A percentile compares a stretch with the other conserved stretches of the same genome.
phyloP scores from a whole-genome alignment of 92 coral and sea anemone genomes.

The Nematostella vectensis region DNA sequence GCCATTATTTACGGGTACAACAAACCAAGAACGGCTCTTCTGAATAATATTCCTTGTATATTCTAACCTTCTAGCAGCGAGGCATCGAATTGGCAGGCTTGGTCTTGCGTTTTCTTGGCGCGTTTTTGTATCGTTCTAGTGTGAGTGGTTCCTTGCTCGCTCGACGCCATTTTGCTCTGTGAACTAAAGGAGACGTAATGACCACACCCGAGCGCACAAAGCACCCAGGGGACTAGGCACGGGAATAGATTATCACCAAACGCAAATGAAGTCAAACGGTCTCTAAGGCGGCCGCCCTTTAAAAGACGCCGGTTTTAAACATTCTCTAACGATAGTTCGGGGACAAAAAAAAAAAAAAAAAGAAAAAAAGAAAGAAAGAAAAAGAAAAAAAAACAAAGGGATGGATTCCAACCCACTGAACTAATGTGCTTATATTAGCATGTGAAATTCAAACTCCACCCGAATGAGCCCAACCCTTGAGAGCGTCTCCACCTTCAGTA shows the following conservation, averaged over 20 bases:
- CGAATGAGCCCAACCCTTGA: too few relatives aligned
- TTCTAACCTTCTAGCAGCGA: conserved; percentile 88
- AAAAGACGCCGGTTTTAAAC: too few relatives aligned
- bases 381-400: too few relatives aligned
- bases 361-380: too few relatives aligned
- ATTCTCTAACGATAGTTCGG: too few relatives aligned
- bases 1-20: conserved; percentile 25
- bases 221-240: conserved; percentile 21
- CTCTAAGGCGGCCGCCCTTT: too few relatives aligned
- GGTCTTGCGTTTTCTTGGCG: conserved; percentile 95
- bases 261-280: too few relatives aligned
- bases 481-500: too few relatives aligned
- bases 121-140: conserved; percentile 82
- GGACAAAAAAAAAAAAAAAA: too few relatives aligned
- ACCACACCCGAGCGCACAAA: conserved; percentile 87
- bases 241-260: conserved; percentile 6
- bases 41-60: conserved; percentile 6
- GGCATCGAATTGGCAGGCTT: conserved; percentile 99
- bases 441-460: too few relatives aligned
- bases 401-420: too few relatives aligned
- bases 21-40: conserved; percentile 10
- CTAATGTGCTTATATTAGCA: too few relatives aligned
- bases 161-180: conserved; percentile 82
- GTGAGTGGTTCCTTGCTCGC: conserved; percentile 80
- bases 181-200: conserved; percentile 79